Evolutionary conservation across 2,888 invertebrate genomes (phyloP).

Genomic region (Troglohyphantes excavatus): DNA sequence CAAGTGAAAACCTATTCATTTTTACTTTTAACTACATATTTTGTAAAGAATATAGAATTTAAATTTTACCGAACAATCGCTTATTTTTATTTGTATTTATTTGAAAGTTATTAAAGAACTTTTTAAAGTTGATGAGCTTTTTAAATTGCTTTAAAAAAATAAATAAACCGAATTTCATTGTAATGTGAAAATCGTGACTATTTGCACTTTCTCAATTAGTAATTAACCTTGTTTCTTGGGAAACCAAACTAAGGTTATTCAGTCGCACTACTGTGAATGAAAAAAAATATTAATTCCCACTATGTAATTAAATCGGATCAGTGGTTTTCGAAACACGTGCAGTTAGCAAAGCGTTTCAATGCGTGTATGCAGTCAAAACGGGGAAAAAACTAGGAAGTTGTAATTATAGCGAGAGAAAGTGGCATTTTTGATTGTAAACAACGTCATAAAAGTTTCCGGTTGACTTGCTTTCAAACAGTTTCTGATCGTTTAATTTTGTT

Average conservation of each 20-base stretch:
- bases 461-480: too few relatives aligned
- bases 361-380: not conserved
- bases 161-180: too few relatives aligned
- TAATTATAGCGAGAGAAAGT: not conserved
- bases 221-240: constrained; percentile 1
- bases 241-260: not conserved
- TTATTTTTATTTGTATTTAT: not conserved
- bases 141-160: too few relatives aligned
- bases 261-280: not conserved
- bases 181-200: not conserved
- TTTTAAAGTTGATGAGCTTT: too few relatives aligned
- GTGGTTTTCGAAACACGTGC: not conserved
- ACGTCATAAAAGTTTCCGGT: too few relatives aligned
- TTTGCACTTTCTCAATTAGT: not conserved
- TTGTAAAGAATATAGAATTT: too few relatives aligned
- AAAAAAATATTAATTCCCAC: not conserved
- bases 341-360: not conserved
- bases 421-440: not conserved
- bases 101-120: too few relatives aligned
- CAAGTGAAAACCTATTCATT: too few relatives aligned
- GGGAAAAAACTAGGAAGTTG: not conserved
- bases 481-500: too few relatives aligned
- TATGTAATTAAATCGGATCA: constrained; percentile 1
- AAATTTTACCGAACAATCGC: too few relatives aligned
- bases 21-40: too few relatives aligned